Evolutionary conservation across 1,140 invertebrate genomes (phyloP).

Genomic region (Holotrichia oblita): DNA sequence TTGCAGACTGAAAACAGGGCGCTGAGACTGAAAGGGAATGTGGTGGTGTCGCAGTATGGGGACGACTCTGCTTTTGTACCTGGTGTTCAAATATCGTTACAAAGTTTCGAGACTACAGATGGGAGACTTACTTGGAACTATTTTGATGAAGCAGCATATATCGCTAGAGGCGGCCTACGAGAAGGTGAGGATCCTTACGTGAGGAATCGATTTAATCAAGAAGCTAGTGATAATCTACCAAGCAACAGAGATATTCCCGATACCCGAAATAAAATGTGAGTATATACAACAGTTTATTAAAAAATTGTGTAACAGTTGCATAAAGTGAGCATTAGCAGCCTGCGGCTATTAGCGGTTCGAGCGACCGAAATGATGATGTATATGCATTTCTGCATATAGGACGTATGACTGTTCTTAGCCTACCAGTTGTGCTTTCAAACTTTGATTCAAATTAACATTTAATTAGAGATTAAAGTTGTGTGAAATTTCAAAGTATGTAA

Average conservation of each 20-base stretch:
- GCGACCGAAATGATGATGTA: too few species aligned
- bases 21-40: conserved; percentile 70
- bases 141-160: conserved; percentile 88
- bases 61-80: conserved; percentile 55
- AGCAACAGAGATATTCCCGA: conserved; percentile 93
- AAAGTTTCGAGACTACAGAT: conserved; percentile 63
- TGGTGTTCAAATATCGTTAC: conserved; percentile 60
- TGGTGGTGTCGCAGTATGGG: conserved; percentile 57
- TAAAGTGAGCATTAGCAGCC: too few species aligned
- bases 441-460: too few species aligned
- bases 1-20: conserved; percentile 76
- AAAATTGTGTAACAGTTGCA: too few species aligned
- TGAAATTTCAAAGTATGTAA: too few species aligned
- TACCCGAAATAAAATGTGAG: conserved; percentile 91
- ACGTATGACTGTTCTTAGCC: too few species aligned
- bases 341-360: too few species aligned
- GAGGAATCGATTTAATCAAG: conserved; percentile 97
- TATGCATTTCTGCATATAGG: too few species aligned
- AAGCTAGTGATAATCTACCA: conserved; percentile 88
- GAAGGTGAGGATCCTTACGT: conserved; percentile 88
- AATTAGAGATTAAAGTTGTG: too few species aligned
- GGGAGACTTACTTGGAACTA: conserved; percentile 75
- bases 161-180: conserved; percentile 79
- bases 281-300: conserved; percentile 50
- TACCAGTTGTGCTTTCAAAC: too few species aligned